Base-by-base conservation (phyloP, 1,140 invertebrate genomes). In the Acyrthosiphon pisum region DNA sequence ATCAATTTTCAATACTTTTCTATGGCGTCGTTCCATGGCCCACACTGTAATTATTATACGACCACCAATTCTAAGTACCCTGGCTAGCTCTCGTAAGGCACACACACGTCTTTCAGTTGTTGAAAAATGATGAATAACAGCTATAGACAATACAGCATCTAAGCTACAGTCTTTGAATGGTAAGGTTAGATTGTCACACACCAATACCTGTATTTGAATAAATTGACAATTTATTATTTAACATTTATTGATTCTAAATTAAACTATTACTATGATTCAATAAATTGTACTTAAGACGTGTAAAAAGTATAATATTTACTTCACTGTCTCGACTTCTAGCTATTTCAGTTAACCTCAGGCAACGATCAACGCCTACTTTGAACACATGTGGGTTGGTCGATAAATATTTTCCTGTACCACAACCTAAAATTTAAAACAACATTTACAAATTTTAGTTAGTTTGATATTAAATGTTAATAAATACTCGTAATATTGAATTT, bases 121-220 rank as follows among this genome's bases (percentile, higher is more conserved):
- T 11, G 98, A 98, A 94, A 99, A 98, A 95, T 98, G 98, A 95
- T 99, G 99, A 93, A 99, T 97, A 68, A 99, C 99, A 3, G 98
- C 98, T 94, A 99, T 97, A 35, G 98, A 99, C 41, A 99, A 96
- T 6, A 98, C 98, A 6, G 98, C 99, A 95, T 99, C 99, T 96
- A 99, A 98, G 93, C 97, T 97, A 94, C 98, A 98, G 95, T 99
- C 98, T 50, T 98, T 97, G 95, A 98, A 99, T 23, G 99, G 98
- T 94, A 99, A 95, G 60, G 97, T 96, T 93, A 99, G 95, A 95
- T 98, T 98, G 96, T 99, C 98, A 95, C 98, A 97, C 53, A 98
- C 95, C 93, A 98, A 96, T 94, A 98, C 97, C 97, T 99, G 18
- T 18, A 95, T 26, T 53, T 46, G 20, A 93, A 89, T 83, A 2